Evolutionary conservation across 1,140 invertebrate species (phyloP), one percentile per base, ranked within the genome.

Genomic region (Drosophila bocki): DNA sequence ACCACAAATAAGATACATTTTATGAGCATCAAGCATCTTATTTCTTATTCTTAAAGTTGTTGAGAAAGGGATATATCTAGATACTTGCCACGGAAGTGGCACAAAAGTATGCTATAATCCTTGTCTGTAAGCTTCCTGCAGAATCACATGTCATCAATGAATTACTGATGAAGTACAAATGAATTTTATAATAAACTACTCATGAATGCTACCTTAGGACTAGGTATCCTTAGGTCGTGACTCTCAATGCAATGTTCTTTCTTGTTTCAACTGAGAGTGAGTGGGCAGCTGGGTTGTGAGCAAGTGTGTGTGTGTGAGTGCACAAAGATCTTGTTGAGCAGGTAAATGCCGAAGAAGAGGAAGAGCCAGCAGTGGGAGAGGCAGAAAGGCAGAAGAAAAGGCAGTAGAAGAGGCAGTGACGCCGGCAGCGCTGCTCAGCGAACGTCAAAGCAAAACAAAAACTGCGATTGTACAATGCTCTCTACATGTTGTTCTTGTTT

Each of bases 401-500:
- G 56, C 45, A 74, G 53, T 45, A 58, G 54, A 33, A 39, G 44
- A 54, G 75, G 72, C 44, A 78, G 59, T 42, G 60, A 47, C 53
- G 39, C 44, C 48, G 48, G 60, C 84, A 81, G 59, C 35, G 71
- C 81, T 78, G 76, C 61, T 67, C 72, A 76, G 67, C 87, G 87
- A 91, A 91, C 78, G 71, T 50, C 39, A 29, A 91, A 91, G 75
- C 87, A 91, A 91, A 87, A 91, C 87, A 91, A 91, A 91, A 91
- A 78, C 58, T 72, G 60, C 75, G 68, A 86, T 65, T 91, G 86
- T 82, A 86, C 64, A 75, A 59, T 63, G 58, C 67, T 65, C 54
- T 75, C 61, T 13, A 19, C 59, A 44, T 26, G 35, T 74, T 63
- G 75, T 77, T 77, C 47, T 47, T 64, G 47, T n/a, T 80, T 60